A percentile compares a stretch with the other conserved stretches of the same genome.
These are phyloP conservation scores for Hypocryptadius cinnamomeus DNA, from an alignment of 2,113 vertebrate species.

Conservation along the genomic window DNA sequence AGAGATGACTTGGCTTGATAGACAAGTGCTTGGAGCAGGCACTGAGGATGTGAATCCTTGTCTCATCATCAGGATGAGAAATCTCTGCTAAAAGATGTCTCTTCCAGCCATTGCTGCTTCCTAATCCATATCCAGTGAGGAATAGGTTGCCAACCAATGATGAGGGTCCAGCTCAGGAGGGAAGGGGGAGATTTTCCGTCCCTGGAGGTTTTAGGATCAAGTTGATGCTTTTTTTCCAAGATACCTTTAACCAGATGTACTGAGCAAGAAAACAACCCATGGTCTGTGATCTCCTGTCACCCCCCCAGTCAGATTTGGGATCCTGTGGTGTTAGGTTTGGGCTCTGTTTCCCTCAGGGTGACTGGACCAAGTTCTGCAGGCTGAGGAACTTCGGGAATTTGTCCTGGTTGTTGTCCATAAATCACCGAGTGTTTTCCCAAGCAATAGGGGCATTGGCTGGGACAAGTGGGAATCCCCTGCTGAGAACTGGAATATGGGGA, in stretches of 20 bases:
- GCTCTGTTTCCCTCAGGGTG: background rate
- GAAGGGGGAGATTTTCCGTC: background rate
- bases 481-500: background rate
- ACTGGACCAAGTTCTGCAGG: background rate
- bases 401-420: background rate
- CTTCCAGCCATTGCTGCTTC: background rate
- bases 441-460: background rate
- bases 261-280: background rate
- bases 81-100: background rate
- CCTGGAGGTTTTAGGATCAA: background rate
- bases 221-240: background rate
- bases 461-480: background rate
- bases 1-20: background rate
- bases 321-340: background rate
- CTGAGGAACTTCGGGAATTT: background rate
- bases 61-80: background rate
- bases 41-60: background rate
- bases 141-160: background rate
- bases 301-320: background rate
- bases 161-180: background rate
- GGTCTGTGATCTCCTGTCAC: background rate
- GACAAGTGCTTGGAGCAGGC: background rate
- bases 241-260: background rate
- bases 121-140: background rate
- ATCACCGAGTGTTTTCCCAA: background rate